These are phyloP conservation scores for Agrotis puta DNA, from an alignment of 2,888 invertebrate genomes.

Conservation along the genomic window DNA sequence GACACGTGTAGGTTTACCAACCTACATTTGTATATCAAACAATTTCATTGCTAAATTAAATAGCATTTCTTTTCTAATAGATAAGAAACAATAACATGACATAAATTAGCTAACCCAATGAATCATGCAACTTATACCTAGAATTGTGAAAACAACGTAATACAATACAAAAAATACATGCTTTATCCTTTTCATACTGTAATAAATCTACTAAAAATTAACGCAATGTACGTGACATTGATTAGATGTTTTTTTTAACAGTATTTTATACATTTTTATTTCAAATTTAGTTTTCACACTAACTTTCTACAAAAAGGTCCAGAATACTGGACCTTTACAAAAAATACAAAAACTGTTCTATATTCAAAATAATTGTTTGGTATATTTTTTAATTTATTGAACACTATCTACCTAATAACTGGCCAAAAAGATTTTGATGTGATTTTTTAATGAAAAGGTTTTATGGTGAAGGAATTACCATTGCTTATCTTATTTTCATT, in stretches of 20 bases:
- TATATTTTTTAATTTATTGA: neutral
- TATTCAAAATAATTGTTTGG: no score
- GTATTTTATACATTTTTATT: conserved; percentile 16
- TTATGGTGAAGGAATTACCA: conserved; percentile 15
- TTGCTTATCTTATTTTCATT: conserved; percentile 42
- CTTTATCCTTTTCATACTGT: conserved; percentile 66
- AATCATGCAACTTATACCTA: conserved; percentile 48
- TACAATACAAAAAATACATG: conserved; percentile 62
- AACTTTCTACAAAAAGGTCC: conserved; percentile 22
- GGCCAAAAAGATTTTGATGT: conserved; percentile 6
- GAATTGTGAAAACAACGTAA: conserved; percentile 62
- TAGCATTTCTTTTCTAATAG: conserved; percentile 31
- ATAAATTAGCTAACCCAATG: conserved; percentile 51
- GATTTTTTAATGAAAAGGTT: conserved; percentile 8
- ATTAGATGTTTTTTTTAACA: conserved; percentile 68
- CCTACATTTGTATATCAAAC: neutral
- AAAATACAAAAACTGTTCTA: no score
- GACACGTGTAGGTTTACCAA: neutral
- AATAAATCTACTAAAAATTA: conserved; percentile 55
- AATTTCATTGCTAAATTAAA: conserved; percentile 5
- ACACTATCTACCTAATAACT: neutral
- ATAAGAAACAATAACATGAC: conserved; percentile 43
- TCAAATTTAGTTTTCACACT: conserved; percentile 29
- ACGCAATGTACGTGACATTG: conserved; percentile 78
- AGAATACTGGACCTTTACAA: conserved; percentile 23